Percentiles rank a stretch among this genome's conserved stretches.
Conservation (phyloP, 2,113 vertebrate genomes). For the Merops nubicus region DNA sequence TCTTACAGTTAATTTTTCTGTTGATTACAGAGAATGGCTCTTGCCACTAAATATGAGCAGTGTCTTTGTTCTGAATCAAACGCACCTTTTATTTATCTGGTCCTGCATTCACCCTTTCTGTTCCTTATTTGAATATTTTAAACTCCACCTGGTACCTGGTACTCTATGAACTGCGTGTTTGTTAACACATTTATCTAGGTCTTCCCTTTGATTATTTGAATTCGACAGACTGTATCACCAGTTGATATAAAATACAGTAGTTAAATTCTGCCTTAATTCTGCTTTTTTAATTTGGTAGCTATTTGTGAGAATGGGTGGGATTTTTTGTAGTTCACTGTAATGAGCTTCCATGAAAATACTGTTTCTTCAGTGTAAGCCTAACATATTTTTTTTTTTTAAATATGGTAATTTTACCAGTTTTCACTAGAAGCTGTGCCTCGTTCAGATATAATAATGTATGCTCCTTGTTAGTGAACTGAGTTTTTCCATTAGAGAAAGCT, state of each 20-base stretch:
- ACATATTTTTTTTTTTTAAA: background rate
- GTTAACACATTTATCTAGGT: background rate
- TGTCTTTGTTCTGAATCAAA: background rate
- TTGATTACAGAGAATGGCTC: background rate
- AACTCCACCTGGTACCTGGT: background rate
- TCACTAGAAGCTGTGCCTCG: background rate
- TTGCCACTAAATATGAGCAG: background rate
- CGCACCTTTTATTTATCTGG: background rate
- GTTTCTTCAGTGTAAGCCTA: background rate
- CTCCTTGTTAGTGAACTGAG: background rate
- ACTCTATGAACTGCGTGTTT: background rate
- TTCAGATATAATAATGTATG: background rate
- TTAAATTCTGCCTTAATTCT: background rate
- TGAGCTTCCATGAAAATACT: background rate
- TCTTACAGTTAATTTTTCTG: background rate
- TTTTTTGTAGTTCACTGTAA: background rate
- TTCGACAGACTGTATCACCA: background rate
- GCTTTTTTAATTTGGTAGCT: background rate
- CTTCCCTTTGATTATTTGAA: background rate
- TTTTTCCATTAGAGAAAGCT: background rate
- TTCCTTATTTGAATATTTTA: background rate
- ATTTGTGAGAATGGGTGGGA: background rate
- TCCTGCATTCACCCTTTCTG: background rate
- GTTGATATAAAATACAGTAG: background rate
- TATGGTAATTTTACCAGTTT: background rate